Evolutionary conservation across 2,888 invertebrate genomes (phyloP).

Genomic region (Agonopterix subpropinquella): DNA sequence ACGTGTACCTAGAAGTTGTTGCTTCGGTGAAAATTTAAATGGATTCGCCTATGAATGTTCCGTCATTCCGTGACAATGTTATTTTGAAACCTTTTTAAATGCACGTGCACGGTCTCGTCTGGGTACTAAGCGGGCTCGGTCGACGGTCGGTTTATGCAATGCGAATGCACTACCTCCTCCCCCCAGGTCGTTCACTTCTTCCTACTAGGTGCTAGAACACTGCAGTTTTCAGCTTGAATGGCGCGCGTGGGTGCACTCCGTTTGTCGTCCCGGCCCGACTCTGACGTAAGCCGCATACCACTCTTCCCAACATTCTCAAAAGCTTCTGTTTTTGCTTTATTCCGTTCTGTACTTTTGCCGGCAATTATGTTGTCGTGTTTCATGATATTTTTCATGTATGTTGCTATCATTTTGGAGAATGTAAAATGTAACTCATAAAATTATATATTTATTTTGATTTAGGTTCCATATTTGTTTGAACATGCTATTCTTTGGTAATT

Average conservation of each 20-base stretch:
- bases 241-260: slow-evolving; percentile 40
- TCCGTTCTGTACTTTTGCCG: neutral
- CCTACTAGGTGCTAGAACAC: slow-evolving; percentile 38
- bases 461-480: too few relatives aligned
- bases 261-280: slow-evolving; percentile 26
- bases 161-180: slow-evolving; percentile 43
- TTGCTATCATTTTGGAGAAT: slow-evolving; percentile 13
- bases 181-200: slow-evolving; percentile 50
- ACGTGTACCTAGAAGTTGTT: too few relatives aligned
- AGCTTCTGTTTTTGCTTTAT: neutral
- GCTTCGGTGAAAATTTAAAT: too few relatives aligned
- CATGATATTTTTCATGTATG: slow-evolving; percentile 3
- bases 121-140: slow-evolving; percentile 30
- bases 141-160: slow-evolving; percentile 56
- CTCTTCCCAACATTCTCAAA: neutral
- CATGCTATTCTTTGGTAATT: too few relatives aligned
- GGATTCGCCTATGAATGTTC: neutral
- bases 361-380: neutral
- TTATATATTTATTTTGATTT: too few relatives aligned
- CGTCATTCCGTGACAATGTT: slow-evolving; percentile 3
- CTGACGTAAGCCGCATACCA: slow-evolving; percentile 11
- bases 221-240: slow-evolving; percentile 52
- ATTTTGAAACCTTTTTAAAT: slow-evolving; percentile 17
- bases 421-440: too few relatives aligned
- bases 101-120: slow-evolving; percentile 26